Base-by-base conservation (phyloP, 1,140 invertebrate species). In the Macrosteles quadrilineatus region DNA sequence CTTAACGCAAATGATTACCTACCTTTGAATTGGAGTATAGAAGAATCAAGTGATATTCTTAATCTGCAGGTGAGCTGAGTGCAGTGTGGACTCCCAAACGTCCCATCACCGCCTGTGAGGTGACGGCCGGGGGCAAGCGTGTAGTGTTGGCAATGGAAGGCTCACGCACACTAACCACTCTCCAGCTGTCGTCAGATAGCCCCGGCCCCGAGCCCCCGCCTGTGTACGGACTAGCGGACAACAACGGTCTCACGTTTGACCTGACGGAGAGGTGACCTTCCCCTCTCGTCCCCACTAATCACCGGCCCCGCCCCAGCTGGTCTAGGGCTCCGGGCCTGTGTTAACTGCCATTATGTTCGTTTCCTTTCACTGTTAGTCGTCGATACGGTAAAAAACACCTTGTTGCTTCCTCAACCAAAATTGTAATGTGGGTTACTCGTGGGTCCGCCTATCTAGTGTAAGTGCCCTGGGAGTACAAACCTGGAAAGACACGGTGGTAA, bases 1-100 rank as follows among this genome's bases (percentile, higher is more conserved):
- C 17, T n/a, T n/a, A n/a, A n/a, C n/a, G n/a, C n/a, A n/a, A n/a
- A n/a, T n/a, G n/a, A n/a, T n/a, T n/a, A n/a, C n/a, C n/a, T n/a
- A n/a, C n/a, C n/a, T n/a, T n/a, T n/a, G n/a, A n/a, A n/a, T n/a
- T n/a, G n/a, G n/a, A n/a, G n/a, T n/a, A n/a, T n/a, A n/a, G n/a
- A n/a, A n/a, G n/a, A n/a, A n/a, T n/a, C n/a, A n/a, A n/a, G n/a
- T n/a, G n/a, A 65, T 65, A n/a, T n/a, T n/a, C n/a, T n/a, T n/a
- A n/a, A n/a, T n/a, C n/a, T 47, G 63, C 79, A 92, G 92, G 90
- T 23, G 86, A 87, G 75, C 83, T 91, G 30, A 82, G 94, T 74
- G 87, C 92, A 27, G 90, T 92, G 14, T 91, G 92, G 82, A 92
- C 91, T 6, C 88, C 93, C 25, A 85, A 90, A 72, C 81, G 86